Evolutionary conservation across 2,888 invertebrate species (phyloP), one percentile per base, ranked within the genome.

Genomic region (Cryptus viduatorius): DNA sequence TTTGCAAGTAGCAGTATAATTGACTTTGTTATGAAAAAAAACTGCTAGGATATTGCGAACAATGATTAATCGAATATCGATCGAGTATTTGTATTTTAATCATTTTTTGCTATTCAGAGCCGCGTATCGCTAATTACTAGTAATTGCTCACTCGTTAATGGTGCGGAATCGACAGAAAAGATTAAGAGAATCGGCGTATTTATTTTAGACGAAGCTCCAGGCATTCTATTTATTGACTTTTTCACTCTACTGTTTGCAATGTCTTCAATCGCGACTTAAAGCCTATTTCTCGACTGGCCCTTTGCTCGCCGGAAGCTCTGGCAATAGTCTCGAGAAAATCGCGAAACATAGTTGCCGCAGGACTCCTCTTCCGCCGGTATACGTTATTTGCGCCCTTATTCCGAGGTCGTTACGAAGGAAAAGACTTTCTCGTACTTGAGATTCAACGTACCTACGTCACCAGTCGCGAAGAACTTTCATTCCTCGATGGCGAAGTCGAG

Each of bases 121-220:
- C 59, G 59, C 42, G 61, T 67, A 19, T 68, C 75, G 75, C 68
- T 59, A 77, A 82, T 82, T 77, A 71, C 65, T 77, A 46, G 37
- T 65, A 65, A 72, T 56, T 69, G 71, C 72, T 76, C 76, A 76
- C 48, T 16, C 56, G 5, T 8, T 10, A 56, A 19, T 19, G n/a
- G n/a, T 19, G 1, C 19, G 4, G 19, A 4, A 10, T 72, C 67
- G 50, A 67, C 79, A 61, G 48, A 72, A 79, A 83, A 71, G 75
- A 76, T 71, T 46, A 69, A 59, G 76, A 83, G 72, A 79, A 79
- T 80, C 67, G 59, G 50, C 76, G 67, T 71, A 79, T 77, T 83
- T 75, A 79, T 69, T 75, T 75, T 75, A 78, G 53, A 75, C 42
- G 16, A 48, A 48, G 16, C 61, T 61, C 42, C 46, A 46, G 31